Base-by-base conservation (phyloP, 2,888 invertebrate genomes). In the Sylvicola cinctus region DNA sequence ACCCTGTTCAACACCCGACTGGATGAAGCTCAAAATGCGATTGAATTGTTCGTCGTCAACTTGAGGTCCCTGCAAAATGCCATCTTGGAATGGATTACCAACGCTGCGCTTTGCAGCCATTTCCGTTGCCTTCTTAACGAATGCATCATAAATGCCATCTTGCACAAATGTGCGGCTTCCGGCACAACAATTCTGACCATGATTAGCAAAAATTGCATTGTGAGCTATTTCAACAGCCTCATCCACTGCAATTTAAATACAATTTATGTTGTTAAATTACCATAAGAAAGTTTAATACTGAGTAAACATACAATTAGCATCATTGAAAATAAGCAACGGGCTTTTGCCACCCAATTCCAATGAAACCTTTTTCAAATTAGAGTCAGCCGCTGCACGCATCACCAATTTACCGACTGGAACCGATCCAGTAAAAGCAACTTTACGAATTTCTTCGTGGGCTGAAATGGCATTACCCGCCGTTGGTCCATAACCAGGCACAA, bases 321-420 rank as follows among this genome's bases (percentile, higher is more conserved):
- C 85, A 40, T 76, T 71, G 48, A 81, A 83, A 11, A 90, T 65
- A 12, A 90, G 78, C 13, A 85, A 58, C 1, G 90, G 87, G 50
- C 81, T 83, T 54, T 90, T 90, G 38, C 90, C 90, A 28, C 90
- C 90, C 27, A 90, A 61, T 52, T 90, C 90, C 36, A 91, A 58
- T 3, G 78, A 74, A 0, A 87, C 73, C 36, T 77, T 65, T 51
- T 90, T 91, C 34, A 88, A 60, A 50, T 85, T 87, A 2, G 72
- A 70, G 29, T 67, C 65, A 10, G 80, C 74, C 2, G 85, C 74
- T 16, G 74, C 74, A 45, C 69, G 38, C 54, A 57, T 55, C 2
- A 58, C 40, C 31, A 55, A 40, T 31, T 52, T 52, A 2, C 58
- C 62, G 49, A 47, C 57, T 45, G 50, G 70, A 20, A 76, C 75